Base-by-base conservation (phyloP, 2,113 vertebrate genomes). In the Solea senegalensis region DNA sequence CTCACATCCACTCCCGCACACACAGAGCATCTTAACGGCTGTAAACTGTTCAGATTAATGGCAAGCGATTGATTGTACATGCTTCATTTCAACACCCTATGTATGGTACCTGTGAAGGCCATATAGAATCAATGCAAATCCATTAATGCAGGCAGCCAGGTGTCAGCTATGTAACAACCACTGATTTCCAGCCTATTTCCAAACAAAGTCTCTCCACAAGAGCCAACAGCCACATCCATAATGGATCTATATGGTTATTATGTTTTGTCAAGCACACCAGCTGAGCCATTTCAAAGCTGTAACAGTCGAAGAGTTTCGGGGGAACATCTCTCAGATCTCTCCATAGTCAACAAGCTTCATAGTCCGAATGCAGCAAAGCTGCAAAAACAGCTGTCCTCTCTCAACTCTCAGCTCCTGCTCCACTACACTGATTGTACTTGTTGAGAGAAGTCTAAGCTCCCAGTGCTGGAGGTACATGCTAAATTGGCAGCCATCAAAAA, bases 61-160 rank as follows among this genome's bases (percentile, higher is more conserved):
- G 64, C 78, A 82, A 61, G 58, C 46, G 6, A 83, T 78, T 54
- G 65, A 86, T 69, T 70, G 16, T 61, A 52, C 67, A 80, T 77
- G 70, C 72, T 85, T 78, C 72, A 81, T 82, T 82, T 83, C 78
- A 76, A 45, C 79, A 72, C 46, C 69, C 51, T 62, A 67, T 66
- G 80, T 57, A 74, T 69, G 69, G 69, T 68, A 69, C 77, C 73
- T 74, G 49, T 67, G 73, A 87, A 89, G 80, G 79, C 83, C 86
- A 75, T 64, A 62, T 78, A 34, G 5, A 86, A 91, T 89, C 89
- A 84, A 89, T 89, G 74, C 53, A 57, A 78, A 76, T 84, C 81
- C 80, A 88, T 88, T 84, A 86, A 81, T 76, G 78, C 88, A 46
- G 69, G 78, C 79, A 78, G 74, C 76, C 81, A 88, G 80, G 76